Evolutionary conservation across 2,113 vertebrate species (phyloP), one percentile per base, ranked within the genome.

Genomic region (Sapayoa aenigma): DNA sequence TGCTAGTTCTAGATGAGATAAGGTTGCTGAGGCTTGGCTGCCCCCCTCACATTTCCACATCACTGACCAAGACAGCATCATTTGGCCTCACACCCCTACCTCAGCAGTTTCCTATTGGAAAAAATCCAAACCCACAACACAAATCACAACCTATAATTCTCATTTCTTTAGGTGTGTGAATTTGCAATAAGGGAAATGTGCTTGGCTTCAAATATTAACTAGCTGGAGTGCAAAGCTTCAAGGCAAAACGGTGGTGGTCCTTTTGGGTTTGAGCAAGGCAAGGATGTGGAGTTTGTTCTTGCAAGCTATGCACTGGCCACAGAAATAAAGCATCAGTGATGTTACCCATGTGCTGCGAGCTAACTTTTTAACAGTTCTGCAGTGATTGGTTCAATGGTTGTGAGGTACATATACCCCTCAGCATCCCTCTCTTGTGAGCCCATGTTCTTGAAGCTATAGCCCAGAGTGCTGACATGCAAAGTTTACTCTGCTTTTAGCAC

Each of bases 361-460:
- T 33, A 25, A 44, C 16, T 35, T 23, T 23, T 9, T 18, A 49
- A 10, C 23, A 53, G 21, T 25, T 25, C 79, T 66, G 41, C 23
- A 82, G 35, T 0, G 0, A 42, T 28, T 3, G 1, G 30, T 17
- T 59, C 30, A 17, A 7, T 20, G 47, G 14, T 9, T 6, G 2
- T 1, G 5, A 83, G 60, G 31, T 25, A 42, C 14, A 33, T 2
- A 27, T 8, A 9, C 4, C 15, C 25, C 19, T 6, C 35, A 62
- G 21, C 23, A 44, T 3, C 14, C 17, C 44, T 12, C 12, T 65
- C 24, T 41, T 39, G 31, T 23, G 11, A 66, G 18, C 12, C 55
- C 42, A 27, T 1, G 2, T 15, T 50, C 50, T 31, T 46, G 42
- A 68, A 85, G 15, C 18, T 33, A 16, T 3, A 71, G 55, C 33